Base-by-base conservation (phyloP, 1,140 invertebrate species). In the Manduca sexta region DNA sequence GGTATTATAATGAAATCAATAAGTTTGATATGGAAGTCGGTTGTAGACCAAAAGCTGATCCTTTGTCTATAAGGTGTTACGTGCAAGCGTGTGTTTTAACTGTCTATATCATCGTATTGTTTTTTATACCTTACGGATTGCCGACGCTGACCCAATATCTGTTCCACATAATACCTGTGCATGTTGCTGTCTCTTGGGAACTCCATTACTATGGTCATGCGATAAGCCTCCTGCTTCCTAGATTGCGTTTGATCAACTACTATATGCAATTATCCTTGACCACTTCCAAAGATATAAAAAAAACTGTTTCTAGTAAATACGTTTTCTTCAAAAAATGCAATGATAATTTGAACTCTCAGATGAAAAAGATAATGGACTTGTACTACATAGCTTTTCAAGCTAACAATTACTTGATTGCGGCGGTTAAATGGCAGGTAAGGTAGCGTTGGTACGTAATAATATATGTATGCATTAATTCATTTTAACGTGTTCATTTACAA, bases 361-460 rank as follows among this genome's bases (percentile, higher is more conserved):
- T 79, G 50, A 64, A 61, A 0, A 77, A 67, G 31, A 26, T 83
- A 16, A 70, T 79, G 56, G 57, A 69, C 42, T 60, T 70, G 6
- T 83, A 80, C 48, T 60, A 75, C 10, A 73, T 55, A 41, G 52
- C 75, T 6, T 69, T 79, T 30, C 68, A 60, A 11, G 50, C 66
- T n/a, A 79, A 70, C 40, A 73, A 75, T 21, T 65, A 47, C 31
- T 56, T 83, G 40, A 71, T 75, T 15, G 58, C 72, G 21, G 69
- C 69, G 8, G 57, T 79, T 4, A 79, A 77, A 60, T 83, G 74
- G 71, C 76, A 83, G 74, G 76, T 83, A 66, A 52, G 26, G 38
- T 34, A n/a, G 34, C 16, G 26, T 42, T 40, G 8, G n/a, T n/a
- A n/a, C 21, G 4, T 26, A 26, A 26, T 26, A 26, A 3, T 26